Base-by-base conservation (phyloP, 2,888 invertebrate genomes). In the Morinoia aosen region DNA sequence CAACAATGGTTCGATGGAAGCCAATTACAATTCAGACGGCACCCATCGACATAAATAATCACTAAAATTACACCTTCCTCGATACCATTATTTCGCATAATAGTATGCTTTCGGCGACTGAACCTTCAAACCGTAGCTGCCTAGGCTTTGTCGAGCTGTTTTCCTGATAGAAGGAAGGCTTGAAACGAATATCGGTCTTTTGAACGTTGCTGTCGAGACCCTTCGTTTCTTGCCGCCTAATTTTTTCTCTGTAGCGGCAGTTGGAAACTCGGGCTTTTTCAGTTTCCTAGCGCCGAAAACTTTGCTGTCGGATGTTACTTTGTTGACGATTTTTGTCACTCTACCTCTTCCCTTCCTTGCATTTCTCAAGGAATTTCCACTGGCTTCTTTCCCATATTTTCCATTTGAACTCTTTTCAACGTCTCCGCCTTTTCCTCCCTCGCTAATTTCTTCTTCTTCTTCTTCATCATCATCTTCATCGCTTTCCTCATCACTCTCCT, bases 151-250 rank as follows among this genome's bases (percentile, higher is more conserved):
- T 12, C 93, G 56, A 33, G 57, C 93, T 39, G 93, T 93, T 39
- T 93, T 93, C 57, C 93, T 93, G 56, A 57, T 93, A 48, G 93
- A 57, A 57, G 16, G 93, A 93, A 93, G 57, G 14, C 57, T 93
- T 16, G 93, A 48, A 11, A 57, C 12, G 58, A 93, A 93, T 25
- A 93, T 93, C 93, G 93, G 93, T 33, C 93, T 93, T 33, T 93
- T 93, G 93, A 93, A 93, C n/a, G 93, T 93, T 40, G 48, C 90
- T 90, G 48, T 48, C 90, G 90, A 90, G 19, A 90, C 90, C 90
- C 48, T 90, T 90, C 76, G 76, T 33, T 76, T 76, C 12, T 76
- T 76, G 76, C 76, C 25, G 25, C 76, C 33, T 33, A 76, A 76
- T 76, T 76, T 76, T 76, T 76, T 76, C 8, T 33, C 33, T 33